phyloP scores from a whole-genome alignment of 2,888 invertebrate species.

The Caenorhabditis panamensis region DNA sequence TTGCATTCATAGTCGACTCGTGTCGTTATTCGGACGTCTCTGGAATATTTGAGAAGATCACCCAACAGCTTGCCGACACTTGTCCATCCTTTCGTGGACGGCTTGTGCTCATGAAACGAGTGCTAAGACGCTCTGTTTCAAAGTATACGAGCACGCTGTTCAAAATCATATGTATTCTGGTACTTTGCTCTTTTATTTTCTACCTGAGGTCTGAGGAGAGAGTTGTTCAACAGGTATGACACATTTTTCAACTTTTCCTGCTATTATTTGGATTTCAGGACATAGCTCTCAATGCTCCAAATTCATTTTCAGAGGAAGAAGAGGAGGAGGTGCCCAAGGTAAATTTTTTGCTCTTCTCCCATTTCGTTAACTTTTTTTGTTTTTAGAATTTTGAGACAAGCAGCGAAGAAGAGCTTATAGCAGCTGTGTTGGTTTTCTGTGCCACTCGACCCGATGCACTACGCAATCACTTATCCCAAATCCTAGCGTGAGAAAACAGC shows the following conservation, averaged over 20 bases:
- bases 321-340: slow-evolving; percentile 2
- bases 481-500: slow-evolving; percentile 64
- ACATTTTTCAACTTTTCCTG: neutral
- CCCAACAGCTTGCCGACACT: slow-evolving; percentile 46
- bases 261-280: slow-evolving; percentile 11
- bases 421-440: slow-evolving; percentile 77
- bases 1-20: slow-evolving; percentile 57
- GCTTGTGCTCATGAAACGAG: slow-evolving; percentile 58
- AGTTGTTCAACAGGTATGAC: slow-evolving; percentile 36
- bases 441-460: slow-evolving; percentile 76
- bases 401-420: slow-evolving; percentile 56
- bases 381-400: neutral
- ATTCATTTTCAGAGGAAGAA: neutral
- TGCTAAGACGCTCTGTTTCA: slow-evolving; percentile 46
- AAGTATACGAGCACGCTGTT: slow-evolving; percentile 50
- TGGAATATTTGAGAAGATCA: slow-evolving; percentile 55
- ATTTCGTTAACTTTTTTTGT: neutral
- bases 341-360: neutral
- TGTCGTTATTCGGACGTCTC: slow-evolving; percentile 56
- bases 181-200: slow-evolving; percentile 47
- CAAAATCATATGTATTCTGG: slow-evolving; percentile 43
- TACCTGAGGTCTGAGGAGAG: slow-evolving; percentile 43
- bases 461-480: slow-evolving; percentile 75
- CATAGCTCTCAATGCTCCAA: slow-evolving; percentile 21
- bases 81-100: slow-evolving; percentile 40